Evolutionary conservation across 2,888 invertebrate species (phyloP).

Genomic region (Lepas anatifera): DNA sequence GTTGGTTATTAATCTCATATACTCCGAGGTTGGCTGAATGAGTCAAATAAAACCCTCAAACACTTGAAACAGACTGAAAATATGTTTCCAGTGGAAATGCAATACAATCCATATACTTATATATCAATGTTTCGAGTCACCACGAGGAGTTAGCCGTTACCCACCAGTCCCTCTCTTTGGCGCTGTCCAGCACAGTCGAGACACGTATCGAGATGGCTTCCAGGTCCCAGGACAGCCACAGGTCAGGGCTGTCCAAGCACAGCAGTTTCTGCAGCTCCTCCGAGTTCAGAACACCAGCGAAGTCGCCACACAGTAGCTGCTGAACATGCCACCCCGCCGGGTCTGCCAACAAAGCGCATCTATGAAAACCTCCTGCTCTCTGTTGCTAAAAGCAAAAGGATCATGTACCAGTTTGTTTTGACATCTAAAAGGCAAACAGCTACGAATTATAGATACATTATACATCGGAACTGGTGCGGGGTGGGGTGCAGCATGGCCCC

Average conservation of each 20-base stretch:
- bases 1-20: neutral
- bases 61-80: neutral
- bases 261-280: neutral
- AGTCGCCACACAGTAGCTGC: neutral
- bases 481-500: no score
- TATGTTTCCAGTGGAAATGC: neutral
- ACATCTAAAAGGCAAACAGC: no score
- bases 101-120: neutral
- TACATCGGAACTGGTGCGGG: no score
- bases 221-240: slow-evolving; percentile 1
- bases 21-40: neutral
- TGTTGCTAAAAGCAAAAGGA: no score
- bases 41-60: neutral
- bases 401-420: no score
- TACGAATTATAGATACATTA: no score
- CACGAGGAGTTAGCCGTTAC: no score
- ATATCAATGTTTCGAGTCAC: neutral
- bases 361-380: no score
- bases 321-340: no score
- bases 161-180: neutral
- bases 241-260: neutral
- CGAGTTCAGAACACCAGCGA: neutral
- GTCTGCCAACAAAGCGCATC: no score
- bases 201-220: neutral
- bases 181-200: neutral